Base-by-base conservation (phyloP, 2,797 vertebrate species). In the Pipistrellus nathusii region DNA sequence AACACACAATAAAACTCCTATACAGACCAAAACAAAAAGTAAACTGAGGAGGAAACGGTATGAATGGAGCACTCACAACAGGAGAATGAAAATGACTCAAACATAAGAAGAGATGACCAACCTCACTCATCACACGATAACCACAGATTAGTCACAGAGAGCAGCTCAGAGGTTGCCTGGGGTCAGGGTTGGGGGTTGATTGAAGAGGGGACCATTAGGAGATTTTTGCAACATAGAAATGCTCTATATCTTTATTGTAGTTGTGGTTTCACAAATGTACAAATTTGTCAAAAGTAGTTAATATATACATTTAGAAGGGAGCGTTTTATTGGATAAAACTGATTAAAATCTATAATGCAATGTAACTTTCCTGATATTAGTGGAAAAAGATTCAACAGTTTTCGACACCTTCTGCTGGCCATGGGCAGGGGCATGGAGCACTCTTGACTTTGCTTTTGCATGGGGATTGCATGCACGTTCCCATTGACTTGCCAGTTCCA, bases 11-110 rank as follows among this genome's bases (percentile, higher is more conserved):
- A 92, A 64, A 53, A 88, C n/a, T 87, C 71, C 20, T 62, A 6
- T 35, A 62, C 62, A 87, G 85, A 90, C 11, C 27, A 30, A 85
- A 72, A 35, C 21, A 72, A 55, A n/a, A 85, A 90, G 25, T n/a
- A 68, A 76, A 84, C 51, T 6, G 32, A 59, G 21, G 77, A 57
- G 15, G 13, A 27, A 14, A 13, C 57, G 46, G 41, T 32, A 62
- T 25, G 15, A 81, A 88, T 10, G 14, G 59, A 87, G 41, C 72
- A 6, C n/a, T 88, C 59, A 68, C 17, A 51, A 78, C 66, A 88
- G 62, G 69, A 83, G 18, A 53, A 30, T 64, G 12, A 77, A 83
- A 68, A n/a, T 17, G 38, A 10, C 41, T 59, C n/a, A 73, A 73
- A 27, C 3, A 11, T 23, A 9, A 27, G 57, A 59, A 59, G 25